Evolutionary conservation across 2,797 vertebrate genomes (phyloP).

Genomic region (Simalia tracyae): DNA sequence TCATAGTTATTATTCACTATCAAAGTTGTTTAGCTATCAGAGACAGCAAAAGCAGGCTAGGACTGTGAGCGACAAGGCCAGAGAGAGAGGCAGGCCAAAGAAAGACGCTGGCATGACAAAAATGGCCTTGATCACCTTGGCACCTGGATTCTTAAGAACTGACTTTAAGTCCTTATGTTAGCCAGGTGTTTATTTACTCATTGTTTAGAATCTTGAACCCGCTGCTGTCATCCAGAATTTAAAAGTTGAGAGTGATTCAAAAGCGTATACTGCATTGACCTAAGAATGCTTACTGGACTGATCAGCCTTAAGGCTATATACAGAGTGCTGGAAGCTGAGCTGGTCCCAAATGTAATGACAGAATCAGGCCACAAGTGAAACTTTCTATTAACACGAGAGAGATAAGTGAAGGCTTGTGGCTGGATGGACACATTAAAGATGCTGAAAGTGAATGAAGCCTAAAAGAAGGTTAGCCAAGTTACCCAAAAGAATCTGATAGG

Average conservation of each 20-base stretch:
- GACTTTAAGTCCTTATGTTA: background rate
- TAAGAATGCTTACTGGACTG: background rate
- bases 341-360: background rate
- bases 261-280: background rate
- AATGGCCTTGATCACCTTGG: background rate
- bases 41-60: background rate
- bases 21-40: background rate
- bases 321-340: background rate
- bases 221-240: background rate
- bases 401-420: background rate
- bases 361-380: background rate
- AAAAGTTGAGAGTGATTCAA: background rate
- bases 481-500: background rate
- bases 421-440: background rate
- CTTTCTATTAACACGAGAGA: background rate
- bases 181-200: background rate
- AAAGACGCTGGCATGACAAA: background rate
- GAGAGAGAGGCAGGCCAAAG: background rate
- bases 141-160: background rate
- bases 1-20: background rate
- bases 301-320: background rate
- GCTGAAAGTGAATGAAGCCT: background rate
- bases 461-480: background rate
- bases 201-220: background rate
- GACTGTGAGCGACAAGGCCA: background rate